Evolutionary conservation across 2,797 vertebrate species (phyloP).

Genomic region (Hippoglossus hippoglossus): DNA sequence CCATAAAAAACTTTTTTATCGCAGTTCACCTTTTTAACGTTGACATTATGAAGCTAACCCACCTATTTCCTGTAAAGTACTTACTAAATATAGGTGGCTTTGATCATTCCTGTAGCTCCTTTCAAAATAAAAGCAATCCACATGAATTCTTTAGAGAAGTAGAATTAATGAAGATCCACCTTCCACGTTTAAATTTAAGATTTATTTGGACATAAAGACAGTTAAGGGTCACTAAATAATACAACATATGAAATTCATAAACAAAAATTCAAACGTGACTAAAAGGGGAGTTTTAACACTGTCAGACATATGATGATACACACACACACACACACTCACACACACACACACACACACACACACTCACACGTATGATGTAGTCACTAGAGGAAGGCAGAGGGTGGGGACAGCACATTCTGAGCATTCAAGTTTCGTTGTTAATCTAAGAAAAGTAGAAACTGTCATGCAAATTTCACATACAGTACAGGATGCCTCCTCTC

Average conservation of each 20-base stretch:
- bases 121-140: slow-evolving; percentile 48
- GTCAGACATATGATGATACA: too few relatives aligned
- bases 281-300: too few relatives aligned
- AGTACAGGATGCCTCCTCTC: background rate
- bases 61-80: accelerated
- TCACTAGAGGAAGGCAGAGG: slow-evolving; percentile 36
- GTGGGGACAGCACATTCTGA: slow-evolving; percentile 8
- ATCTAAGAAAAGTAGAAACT: slow-evolving; percentile 45
- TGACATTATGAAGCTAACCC: background rate
- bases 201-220: too few relatives aligned
- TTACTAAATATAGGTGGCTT: background rate
- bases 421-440: slow-evolving; percentile 29
- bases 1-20: background rate
- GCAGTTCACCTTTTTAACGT: background rate
- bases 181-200: background rate
- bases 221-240: too few relatives aligned
- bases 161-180: background rate
- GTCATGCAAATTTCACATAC: slow-evolving; percentile 39
- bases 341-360: slow-evolving; percentile 14
- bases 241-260: too few relatives aligned
- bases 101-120: background rate
- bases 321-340: background rate
- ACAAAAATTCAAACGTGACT: too few relatives aligned
- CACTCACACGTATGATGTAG: slow-evolving; percentile 5
- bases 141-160: background rate